Conservation (phyloP, 1,140 invertebrate species). For the Papilio polyxenes region DNA sequence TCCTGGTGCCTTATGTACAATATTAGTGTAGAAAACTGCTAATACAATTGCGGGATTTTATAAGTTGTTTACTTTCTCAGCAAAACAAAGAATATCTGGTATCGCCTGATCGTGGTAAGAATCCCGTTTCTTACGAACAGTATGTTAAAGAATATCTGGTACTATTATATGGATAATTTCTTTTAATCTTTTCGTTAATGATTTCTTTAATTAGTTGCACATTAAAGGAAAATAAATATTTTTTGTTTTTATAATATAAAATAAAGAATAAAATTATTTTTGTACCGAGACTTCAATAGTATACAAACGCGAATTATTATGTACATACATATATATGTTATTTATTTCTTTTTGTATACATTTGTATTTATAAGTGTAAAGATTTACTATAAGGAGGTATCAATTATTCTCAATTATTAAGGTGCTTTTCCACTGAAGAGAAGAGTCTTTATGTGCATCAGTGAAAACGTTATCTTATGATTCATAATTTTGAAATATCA, state of each 20-base stretch:
- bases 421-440: not conserved
- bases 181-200: not conserved
- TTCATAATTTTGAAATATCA: not conserved
- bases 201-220: slow-evolving; percentile 15
- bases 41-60: not conserved
- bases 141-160: not conserved
- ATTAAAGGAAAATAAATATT: slow-evolving; percentile 23
- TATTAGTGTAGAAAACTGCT: not conserved
- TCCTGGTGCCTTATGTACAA: slow-evolving; percentile 14
- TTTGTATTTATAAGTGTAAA: slow-evolving; percentile 18
- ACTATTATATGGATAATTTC: not conserved
- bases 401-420: slow-evolving; percentile 18
- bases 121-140: no score
- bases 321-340: slow-evolving; percentile 23
- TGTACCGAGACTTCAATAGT: slow-evolving; percentile 3
- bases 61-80: not conserved
- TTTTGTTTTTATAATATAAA: slow-evolving; percentile 23
- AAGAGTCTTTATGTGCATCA: no score
- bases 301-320: slow-evolving; percentile 23
- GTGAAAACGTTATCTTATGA: not conserved
- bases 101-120: no score
- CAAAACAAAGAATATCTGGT: slow-evolving; percentile 2
- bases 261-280: slow-evolving; percentile 1
- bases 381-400: slow-evolving; percentile 19
- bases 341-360: slow-evolving; percentile 12